These are phyloP conservation scores for Creontiades dilutus DNA, from an alignment of 2,888 invertebrate genomes.

Conservation along the genomic window DNA sequence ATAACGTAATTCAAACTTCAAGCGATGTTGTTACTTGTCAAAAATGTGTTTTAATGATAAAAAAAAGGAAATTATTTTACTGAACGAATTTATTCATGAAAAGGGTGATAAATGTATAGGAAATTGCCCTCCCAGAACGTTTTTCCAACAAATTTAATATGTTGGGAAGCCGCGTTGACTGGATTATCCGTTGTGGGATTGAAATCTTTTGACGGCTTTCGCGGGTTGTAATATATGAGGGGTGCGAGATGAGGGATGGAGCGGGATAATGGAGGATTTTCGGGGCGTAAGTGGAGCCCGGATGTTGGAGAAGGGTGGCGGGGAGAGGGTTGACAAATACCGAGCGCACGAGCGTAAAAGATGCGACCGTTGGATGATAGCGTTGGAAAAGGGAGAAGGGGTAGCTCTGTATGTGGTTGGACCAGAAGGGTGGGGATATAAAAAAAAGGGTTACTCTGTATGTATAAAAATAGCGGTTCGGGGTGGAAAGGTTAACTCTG, in stretches of 20 bases:
- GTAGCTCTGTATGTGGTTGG: no score
- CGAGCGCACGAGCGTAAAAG: constrained; percentile 24
- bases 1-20: no score
- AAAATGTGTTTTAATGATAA: no score
- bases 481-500: background rate
- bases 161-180: background rate
- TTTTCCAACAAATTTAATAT: no score
- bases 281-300: background rate
- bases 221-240: constrained; percentile 5
- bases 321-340: background rate
- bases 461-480: background rate
- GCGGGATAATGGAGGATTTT: background rate
- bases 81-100: no score
- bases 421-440: no score
- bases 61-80: no score
- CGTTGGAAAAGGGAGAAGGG: background rate
- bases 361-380: constrained; percentile 30
- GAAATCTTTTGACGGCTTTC: background rate
- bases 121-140: no score
- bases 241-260: background rate
- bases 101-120: no score
- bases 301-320: background rate
- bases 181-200: background rate
- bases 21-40: no score
- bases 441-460: background rate